Conservation (phyloP, 2,797 vertebrate genomes). For the Esox masquinongy region DNA sequence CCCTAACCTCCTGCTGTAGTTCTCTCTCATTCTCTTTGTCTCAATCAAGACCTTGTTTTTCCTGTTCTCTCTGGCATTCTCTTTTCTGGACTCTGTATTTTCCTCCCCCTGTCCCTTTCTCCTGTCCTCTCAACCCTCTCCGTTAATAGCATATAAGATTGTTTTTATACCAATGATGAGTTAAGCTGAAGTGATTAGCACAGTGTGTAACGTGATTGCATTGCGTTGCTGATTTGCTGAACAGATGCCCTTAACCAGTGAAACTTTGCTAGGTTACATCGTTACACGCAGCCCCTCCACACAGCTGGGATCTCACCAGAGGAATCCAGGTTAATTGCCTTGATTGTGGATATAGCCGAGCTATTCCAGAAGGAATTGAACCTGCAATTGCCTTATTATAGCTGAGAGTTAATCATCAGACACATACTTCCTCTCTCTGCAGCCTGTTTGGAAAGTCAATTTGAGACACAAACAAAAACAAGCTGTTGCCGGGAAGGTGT, state of each 20-base stretch:
- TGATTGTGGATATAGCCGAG: conserved; percentile 68
- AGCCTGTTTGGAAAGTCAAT: conserved; percentile 7
- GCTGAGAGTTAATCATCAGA: conserved; percentile 7
- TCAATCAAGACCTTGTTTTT: background rate
- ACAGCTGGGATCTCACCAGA: conserved; percentile 71
- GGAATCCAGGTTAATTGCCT: conserved; percentile 75
- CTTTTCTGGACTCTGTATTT: conserved; percentile 2
- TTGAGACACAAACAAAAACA: background rate
- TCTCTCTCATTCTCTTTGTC: too few species aligned
- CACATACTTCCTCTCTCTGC: background rate
- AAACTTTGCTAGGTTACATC: conserved; percentile 63
- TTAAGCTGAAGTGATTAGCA: conserved; percentile 80
- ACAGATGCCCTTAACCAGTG: conserved; percentile 77
- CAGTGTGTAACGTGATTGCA: conserved; percentile 79
- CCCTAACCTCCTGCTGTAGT: background rate
- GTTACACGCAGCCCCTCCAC: conserved; percentile 54
- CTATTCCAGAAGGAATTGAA: conserved; percentile 52
- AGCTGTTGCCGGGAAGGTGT: background rate
- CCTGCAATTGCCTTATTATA: conserved; percentile 58
- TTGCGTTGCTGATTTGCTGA: conserved; percentile 75
- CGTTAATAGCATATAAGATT: conserved; percentile 45
- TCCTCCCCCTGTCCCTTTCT: conserved; percentile 6
- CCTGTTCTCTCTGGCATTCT: conserved; percentile 1
- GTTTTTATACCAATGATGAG: conserved; percentile 75
- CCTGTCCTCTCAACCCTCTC: conserved; percentile 38